Base-by-base conservation (phyloP, 1,140 invertebrate species). In the Heliconius hermathena region DNA sequence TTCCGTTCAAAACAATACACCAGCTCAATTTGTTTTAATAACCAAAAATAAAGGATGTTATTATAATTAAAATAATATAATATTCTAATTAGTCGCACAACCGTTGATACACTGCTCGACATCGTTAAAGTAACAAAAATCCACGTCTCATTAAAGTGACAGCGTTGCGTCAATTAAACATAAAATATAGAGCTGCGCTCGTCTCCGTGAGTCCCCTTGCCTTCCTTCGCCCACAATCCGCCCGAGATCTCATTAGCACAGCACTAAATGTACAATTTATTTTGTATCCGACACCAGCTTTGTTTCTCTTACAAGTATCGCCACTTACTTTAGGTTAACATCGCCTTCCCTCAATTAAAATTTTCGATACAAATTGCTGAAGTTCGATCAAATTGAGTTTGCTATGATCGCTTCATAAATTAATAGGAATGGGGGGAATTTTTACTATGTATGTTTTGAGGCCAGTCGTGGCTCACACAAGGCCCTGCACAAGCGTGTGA, bases 201-300 rank as follows among this genome's bases (percentile, higher is more conserved):
- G 33, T 73, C 70, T 80, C 52, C 6, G 20, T 1, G 5, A 54
- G 72, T 72, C 72, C 29, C 29, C 29, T 26, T 74, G 52, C 72
- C 70, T n/a, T 8, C 76, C 74, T 33, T 54, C 70, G 16, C 70
- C 80, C 76, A 82, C 87, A 87, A 87, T 81, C 85, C 87, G 80
- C 84, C 85, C 85, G 79, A 87, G 86, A 88, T 89, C 90, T 92
- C 90, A 93, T 92, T 92, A 92, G 90, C 86, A 87, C 82, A 87
- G 85, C 84, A 88, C 86, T 87, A 87, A 91, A 91, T 91, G 89
- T 92, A 92, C 88, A 91, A 93, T 92, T 91, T 93, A 88, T 91
- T 92, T 87, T 88, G 88, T 88, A 91, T 92, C 89, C 89, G 89
- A 92, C 88, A 90, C 89, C 89, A 87, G 72, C 76, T 90, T 91